Percentiles rank a stretch among this genome's conserved stretches.
These are phyloP conservation scores for Aldrovandia affinis DNA, from an alignment of 2,797 vertebrate species.

Conservation along the genomic window DNA sequence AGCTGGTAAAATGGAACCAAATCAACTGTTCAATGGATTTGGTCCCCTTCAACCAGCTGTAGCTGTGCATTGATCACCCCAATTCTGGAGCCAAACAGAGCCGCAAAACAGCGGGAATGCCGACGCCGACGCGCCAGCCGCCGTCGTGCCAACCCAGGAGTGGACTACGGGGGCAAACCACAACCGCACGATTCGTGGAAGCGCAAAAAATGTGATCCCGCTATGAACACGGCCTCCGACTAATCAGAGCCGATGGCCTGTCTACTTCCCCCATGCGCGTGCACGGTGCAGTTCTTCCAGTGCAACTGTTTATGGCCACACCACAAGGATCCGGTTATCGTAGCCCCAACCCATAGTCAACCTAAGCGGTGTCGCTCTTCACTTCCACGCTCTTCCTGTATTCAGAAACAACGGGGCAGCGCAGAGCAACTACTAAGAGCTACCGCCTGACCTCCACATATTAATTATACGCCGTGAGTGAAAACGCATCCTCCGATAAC, in stretches of 20 bases:
- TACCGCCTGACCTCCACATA: not conserved
- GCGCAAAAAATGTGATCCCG: not conserved
- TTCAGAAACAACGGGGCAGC: not conserved
- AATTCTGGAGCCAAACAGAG: constrained; percentile 13
- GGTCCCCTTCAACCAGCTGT: constrained; percentile 95
- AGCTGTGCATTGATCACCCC: constrained; percentile 73
- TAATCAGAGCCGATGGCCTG: not conserved
- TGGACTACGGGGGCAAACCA: not conserved
- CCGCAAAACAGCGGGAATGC: not conserved
- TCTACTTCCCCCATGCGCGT: not conserved
- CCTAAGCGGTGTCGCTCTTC: not conserved
- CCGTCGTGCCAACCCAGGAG: not conserved
- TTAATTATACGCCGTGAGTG: not conserved
- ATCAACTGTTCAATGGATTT: constrained; percentile 89
- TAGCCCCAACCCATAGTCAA: not conserved
- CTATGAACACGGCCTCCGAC: not conserved
- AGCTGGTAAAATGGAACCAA: constrained; percentile 96
- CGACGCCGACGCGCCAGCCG: not conserved
- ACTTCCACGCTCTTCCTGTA: not conserved
- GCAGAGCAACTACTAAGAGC: not conserved
- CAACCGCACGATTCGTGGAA: not conserved
- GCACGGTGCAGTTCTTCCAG: not conserved
- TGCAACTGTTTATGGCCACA: not conserved
- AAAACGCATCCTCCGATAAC: not conserved
- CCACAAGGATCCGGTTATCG: not conserved